Evolutionary conservation across 37 sponge, comb jelly and placozoan species (phyloP).

Genomic region (Trichoplax adhaerens): DNA sequence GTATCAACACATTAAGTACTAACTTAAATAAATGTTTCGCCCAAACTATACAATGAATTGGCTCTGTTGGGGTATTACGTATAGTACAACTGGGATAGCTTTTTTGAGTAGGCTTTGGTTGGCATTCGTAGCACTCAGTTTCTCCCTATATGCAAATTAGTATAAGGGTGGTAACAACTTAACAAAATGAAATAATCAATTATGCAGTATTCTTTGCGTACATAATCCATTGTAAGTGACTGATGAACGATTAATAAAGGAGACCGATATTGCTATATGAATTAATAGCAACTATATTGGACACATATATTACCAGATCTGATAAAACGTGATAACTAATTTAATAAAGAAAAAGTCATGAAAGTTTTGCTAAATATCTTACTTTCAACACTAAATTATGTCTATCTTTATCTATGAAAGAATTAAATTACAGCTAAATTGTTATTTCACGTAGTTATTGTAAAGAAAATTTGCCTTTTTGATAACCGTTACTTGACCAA

Average conservation of each 20-base stretch:
- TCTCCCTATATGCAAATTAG: slow-evolving; percentile 25
- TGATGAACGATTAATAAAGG: neutral
- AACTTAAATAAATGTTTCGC: slow-evolving; percentile 94
- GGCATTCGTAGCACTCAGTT: slow-evolving; percentile 97
- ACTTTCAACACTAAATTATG: too few relatives aligned
- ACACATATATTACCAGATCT: too few relatives aligned
- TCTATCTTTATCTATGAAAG: too few relatives aligned
- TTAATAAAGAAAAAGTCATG: too few relatives aligned
- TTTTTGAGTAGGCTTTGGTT: slow-evolving; percentile 73
- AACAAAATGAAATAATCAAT: neutral
- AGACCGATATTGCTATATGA: neutral
- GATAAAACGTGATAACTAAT: too few relatives aligned
- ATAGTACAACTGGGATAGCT: slow-evolving; percentile 96
- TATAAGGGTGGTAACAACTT: neutral
- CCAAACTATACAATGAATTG: slow-evolving; percentile 99
- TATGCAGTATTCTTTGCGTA: neutral
- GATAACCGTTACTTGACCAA: slow-evolving; percentile 92
- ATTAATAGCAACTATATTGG: neutral
- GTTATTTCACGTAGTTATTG: neutral
- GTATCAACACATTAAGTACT: neutral
- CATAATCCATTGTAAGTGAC: neutral
- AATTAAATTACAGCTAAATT: too few relatives aligned
- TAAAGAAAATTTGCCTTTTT: slow-evolving; percentile 33
- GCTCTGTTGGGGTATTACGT: slow-evolving; percentile 96
- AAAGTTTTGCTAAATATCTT: too few relatives aligned